Conservation (phyloP, 2,888 invertebrate genomes). For the Sclerodermus sp. region DNA sequence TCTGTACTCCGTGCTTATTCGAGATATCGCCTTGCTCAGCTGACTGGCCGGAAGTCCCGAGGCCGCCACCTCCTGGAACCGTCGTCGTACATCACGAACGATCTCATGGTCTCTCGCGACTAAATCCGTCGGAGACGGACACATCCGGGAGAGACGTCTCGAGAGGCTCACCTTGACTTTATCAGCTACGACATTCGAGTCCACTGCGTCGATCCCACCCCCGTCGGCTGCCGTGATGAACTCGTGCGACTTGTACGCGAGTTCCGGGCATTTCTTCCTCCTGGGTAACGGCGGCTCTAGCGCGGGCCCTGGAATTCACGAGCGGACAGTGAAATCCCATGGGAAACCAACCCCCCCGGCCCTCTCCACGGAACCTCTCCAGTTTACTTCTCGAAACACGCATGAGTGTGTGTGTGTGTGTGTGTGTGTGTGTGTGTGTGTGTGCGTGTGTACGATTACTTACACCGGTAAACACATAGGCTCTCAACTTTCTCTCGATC, state of each 20-base stretch:
- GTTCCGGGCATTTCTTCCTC: constrained; percentile 85
- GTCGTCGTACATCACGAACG: no score
- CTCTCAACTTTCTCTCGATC: no score
- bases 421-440: no score
- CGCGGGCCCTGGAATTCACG: constrained; percentile 55
- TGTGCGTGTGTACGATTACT: no score
- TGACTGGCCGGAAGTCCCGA: constrained; percentile 62
- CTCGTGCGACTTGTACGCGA: constrained; percentile 85
- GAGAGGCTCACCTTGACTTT: constrained; percentile 66
- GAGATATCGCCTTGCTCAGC: constrained; percentile 71
- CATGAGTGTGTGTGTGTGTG: no score
- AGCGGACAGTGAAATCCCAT: no score
- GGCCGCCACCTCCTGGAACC: constrained; percentile 49
- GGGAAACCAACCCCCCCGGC: no score
- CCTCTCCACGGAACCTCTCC: no score
- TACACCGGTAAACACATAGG: no score
- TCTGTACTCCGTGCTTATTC: constrained; percentile 83
- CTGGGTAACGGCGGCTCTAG: constrained; percentile 85
- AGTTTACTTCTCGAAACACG: no score
- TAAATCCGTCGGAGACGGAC: no score
- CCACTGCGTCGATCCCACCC: constrained; percentile 63
- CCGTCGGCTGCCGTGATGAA: constrained; percentile 67
- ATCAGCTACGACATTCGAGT: constrained; percentile 64
- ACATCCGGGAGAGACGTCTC: neutral
- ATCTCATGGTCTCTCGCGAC: no score